Evolutionary conservation across 1,140 invertebrate genomes (phyloP).

Genomic region (Phocides pigmalion): DNA sequence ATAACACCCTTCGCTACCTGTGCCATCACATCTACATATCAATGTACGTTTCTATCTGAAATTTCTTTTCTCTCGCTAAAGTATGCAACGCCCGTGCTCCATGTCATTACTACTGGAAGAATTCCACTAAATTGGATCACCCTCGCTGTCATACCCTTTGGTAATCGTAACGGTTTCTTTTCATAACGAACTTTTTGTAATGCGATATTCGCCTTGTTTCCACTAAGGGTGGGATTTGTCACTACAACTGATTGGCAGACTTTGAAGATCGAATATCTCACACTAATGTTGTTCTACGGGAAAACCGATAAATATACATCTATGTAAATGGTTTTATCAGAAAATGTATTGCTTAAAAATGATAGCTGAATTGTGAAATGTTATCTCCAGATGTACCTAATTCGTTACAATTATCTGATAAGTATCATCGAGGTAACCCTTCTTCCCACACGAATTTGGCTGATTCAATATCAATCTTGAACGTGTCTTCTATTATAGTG

Average conservation of each 20-base stretch:
- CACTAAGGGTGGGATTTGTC: conserved; percentile 72
- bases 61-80: conserved; percentile 76
- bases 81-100: conserved; percentile 74
- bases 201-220: conserved; percentile 75
- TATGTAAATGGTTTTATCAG: no score
- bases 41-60: conserved; percentile 71
- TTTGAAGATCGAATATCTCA: conserved; percentile 63
- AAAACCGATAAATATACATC: conserved; percentile 26
- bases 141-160: conserved; percentile 74
- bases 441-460: conserved; percentile 72
- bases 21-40: conserved; percentile 79
- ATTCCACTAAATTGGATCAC: conserved; percentile 75
- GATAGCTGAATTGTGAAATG: neutral
- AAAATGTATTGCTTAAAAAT: no score
- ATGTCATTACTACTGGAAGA: conserved; percentile 73
- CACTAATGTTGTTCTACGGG: conserved; percentile 39
- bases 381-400: conserved; percentile 66
- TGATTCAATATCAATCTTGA: conserved; percentile 67
- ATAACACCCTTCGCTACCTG: conserved; percentile 76
- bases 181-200: conserved; percentile 81
- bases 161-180: conserved; percentile 79
- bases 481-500: conserved; percentile 65
- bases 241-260: conserved; percentile 55
- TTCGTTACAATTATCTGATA: conserved; percentile 82
- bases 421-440: conserved; percentile 75